A percentile compares a stretch with the other conserved stretches of the same genome.
phyloP scores from a whole-genome alignment of 2,113 vertebrate species.

The Ibidorhyncha struthersii region DNA sequence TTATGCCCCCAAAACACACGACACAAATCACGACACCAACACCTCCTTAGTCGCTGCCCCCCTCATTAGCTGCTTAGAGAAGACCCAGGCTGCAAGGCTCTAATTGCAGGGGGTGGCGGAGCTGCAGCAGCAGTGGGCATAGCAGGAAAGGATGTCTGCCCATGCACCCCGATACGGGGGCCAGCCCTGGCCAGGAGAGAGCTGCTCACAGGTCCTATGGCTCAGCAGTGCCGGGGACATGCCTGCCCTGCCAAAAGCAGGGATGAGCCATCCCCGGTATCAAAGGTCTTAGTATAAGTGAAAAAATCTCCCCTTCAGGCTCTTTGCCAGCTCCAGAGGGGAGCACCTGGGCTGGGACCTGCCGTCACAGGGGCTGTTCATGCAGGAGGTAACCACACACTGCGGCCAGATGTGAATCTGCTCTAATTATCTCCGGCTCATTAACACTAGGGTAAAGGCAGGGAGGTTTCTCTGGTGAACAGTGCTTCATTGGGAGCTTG shows the following conservation, averaged over 20 bases:
- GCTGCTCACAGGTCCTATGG: neutral
- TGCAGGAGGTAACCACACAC: neutral
- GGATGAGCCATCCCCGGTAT: fast-evolving
- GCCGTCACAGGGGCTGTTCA: fast-evolving
- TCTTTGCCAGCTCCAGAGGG: neutral
- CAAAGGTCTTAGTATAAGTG: neutral
- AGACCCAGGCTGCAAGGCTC: neutral
- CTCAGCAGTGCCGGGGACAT: fast-evolving
- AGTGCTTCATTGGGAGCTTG: neutral
- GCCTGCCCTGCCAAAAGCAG: neutral
- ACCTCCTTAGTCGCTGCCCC: neutral
- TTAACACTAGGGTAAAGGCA: neutral
- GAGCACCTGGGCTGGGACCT: neutral
- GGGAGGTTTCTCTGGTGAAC: neutral
- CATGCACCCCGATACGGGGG: fast-evolving
- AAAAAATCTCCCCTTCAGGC: neutral
- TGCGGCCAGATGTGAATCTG: neutral
- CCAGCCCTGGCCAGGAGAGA: neutral
- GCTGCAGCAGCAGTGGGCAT: neutral
- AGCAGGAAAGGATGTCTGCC: neutral
- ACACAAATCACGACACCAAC: neutral
- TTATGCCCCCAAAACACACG: neutral
- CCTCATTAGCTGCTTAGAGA: neutral
- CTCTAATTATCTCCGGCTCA: neutral
- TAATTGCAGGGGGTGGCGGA: fast-evolving